Evolutionary conservation across 2,113 vertebrate genomes (phyloP).

Genomic region (Thunnus thynnus): DNA sequence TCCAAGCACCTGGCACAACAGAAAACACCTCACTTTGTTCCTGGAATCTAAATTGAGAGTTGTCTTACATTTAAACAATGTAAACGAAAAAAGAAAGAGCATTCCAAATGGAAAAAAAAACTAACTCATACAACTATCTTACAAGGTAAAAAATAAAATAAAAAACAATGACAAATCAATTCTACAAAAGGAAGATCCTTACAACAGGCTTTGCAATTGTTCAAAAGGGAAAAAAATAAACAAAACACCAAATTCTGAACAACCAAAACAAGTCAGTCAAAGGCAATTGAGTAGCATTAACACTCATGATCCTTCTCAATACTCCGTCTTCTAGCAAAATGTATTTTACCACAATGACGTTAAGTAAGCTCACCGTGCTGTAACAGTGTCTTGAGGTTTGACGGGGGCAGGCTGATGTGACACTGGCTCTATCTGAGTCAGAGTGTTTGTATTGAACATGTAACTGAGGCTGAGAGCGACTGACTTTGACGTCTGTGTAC

Average conservation of each 20-base stretch:
- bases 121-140: conserved; percentile 76
- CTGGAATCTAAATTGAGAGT: conserved; percentile 77
- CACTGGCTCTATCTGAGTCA: neutral
- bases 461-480: conserved; percentile 5
- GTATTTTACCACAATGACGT: conserved; percentile 57
- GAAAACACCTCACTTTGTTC: conserved; percentile 81
- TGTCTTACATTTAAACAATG: conserved; percentile 76
- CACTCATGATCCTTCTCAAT: conserved; percentile 75
- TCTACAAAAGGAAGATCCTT: conserved; percentile 80
- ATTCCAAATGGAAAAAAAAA: conserved; percentile 68
- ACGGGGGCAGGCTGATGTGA: conserved; percentile 23
- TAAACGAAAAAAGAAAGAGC: conserved; percentile 73
- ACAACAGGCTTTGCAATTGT: conserved; percentile 76
- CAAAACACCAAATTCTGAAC: conserved; percentile 55
- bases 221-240: conserved; percentile 61
- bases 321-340: conserved; percentile 64
- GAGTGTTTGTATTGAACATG: conserved; percentile 6
- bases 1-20: conserved; percentile 77
- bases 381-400: conserved; percentile 37
- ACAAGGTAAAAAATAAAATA: conserved; percentile 77
- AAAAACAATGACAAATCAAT: conserved; percentile 65
- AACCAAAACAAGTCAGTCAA: conserved; percentile 70
- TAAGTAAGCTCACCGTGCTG: conserved; percentile 31
- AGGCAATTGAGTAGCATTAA: conserved; percentile 68
- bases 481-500: conserved; percentile 3